Evolutionary conservation across 2,797 vertebrate genomes (phyloP).

Genomic region (Acipenser ruthenus): DNA sequence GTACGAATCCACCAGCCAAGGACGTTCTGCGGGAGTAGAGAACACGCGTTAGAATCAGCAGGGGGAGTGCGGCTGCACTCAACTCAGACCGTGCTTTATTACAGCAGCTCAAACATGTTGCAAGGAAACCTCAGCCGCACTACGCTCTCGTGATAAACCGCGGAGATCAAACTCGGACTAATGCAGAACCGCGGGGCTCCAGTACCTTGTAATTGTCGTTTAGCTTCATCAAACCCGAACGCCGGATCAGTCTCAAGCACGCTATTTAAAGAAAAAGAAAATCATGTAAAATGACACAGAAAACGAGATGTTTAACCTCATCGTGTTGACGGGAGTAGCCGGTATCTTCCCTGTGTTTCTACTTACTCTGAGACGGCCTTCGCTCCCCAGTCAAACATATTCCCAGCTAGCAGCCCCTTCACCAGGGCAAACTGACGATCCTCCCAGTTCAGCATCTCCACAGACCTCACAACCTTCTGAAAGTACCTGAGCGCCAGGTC

Average conservation of each 20-base stretch:
- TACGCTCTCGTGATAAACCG: too few species aligned
- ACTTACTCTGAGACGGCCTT: slow-evolving; percentile 96
- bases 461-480: slow-evolving; percentile 68
- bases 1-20: slow-evolving; percentile 89
- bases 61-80: too few species aligned
- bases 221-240: slow-evolving; percentile 93
- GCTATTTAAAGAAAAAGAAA: slow-evolving; percentile 40
- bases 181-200: neutral
- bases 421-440: slow-evolving; percentile 89
- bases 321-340: too few species aligned
- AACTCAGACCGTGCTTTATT: too few species aligned
- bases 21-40: slow-evolving; percentile 63
- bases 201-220: slow-evolving; percentile 86
- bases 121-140: too few species aligned
- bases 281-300: too few species aligned
- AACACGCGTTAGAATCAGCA: too few species aligned
- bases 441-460: slow-evolving; percentile 87
- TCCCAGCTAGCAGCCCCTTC: slow-evolving; percentile 87
- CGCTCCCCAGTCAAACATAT: slow-evolving; percentile 98
- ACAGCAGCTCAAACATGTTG: too few species aligned
- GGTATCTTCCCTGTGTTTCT: neutral
- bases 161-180: too few species aligned
- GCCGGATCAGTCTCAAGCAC: slow-evolving; percentile 88
- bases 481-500: slow-evolving; percentile 86
- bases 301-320: neutral